phyloP scores from a whole-genome alignment of 2,888 invertebrate species.

The Alviniconcha strummeri region DNA sequence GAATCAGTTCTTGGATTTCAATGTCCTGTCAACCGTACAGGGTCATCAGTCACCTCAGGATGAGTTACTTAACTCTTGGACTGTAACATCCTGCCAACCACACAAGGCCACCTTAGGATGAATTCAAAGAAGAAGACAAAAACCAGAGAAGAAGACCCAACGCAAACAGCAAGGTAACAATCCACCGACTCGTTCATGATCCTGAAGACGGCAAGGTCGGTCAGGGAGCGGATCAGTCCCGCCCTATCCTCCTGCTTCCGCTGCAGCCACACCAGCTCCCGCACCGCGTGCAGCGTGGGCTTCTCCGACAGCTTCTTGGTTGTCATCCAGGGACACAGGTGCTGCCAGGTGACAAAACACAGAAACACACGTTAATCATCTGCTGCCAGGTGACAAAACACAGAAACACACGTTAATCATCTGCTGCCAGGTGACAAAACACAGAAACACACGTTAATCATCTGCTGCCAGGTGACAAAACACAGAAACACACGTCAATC shows the following conservation, averaged over 20 bases:
- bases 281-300: conserved; percentile 37
- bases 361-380: background rate
- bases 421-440: background rate
- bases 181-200: conserved; percentile 34
- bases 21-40: no score
- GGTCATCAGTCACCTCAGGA: no score
- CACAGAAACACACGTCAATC: background rate
- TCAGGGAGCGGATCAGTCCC: conserved; percentile 50
- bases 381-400: background rate
- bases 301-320: conserved; percentile 13
- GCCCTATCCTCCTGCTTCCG: conserved; percentile 48
- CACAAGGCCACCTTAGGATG: no score
- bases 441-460: background rate
- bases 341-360: background rate
- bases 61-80: no score
- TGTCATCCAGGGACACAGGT: conserved; percentile 21
- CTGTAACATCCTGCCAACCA: no score
- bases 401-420: background rate
- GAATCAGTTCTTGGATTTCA: no score
- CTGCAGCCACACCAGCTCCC: conserved; percentile 56
- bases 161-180: no score
- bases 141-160: no score
- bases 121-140: no score
- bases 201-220: conserved; percentile 51
- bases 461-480: background rate